phyloP scores from a whole-genome alignment of 2,797 vertebrate genomes.

The Gadopsis marmoratus region DNA sequence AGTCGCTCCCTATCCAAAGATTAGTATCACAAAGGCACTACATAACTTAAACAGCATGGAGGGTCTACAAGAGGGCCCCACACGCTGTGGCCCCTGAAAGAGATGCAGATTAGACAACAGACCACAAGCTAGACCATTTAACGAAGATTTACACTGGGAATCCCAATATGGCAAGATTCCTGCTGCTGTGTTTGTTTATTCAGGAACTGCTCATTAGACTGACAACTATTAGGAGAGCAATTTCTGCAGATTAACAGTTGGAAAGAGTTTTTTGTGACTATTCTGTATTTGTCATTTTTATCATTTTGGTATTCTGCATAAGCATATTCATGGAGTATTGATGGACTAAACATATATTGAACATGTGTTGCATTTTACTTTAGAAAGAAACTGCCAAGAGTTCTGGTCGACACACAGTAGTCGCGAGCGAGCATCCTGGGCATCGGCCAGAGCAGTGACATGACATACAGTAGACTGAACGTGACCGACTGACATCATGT shows the following conservation, averaged over 20 bases:
- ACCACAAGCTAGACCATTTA: constrained; percentile 10
- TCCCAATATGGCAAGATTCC: constrained; percentile 22
- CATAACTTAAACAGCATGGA: constrained; percentile 45
- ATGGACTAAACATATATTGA: not conserved
- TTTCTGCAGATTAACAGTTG: not conserved
- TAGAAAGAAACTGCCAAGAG: not conserved
- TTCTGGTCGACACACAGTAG: too few relatives aligned
- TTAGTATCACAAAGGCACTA: constrained; percentile 46
- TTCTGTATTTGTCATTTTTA: not conserved
- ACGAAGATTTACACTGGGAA: constrained; percentile 32
- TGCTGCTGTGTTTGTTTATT: constrained; percentile 27
- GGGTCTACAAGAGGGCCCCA: constrained; percentile 35
- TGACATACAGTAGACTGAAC: too few relatives aligned
- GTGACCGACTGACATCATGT: too few relatives aligned
- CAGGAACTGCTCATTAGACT: not conserved
- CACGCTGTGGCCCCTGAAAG: constrained; percentile 21
- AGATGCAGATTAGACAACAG: constrained; percentile 38
- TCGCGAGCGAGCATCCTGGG: too few relatives aligned
- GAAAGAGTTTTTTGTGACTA: not conserved
- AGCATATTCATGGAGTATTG: not conserved
- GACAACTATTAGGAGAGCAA: not conserved
- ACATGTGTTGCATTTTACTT: not conserved
- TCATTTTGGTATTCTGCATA: not conserved
- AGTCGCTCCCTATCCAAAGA: constrained; percentile 43
- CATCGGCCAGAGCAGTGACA: too few relatives aligned